These are phyloP conservation scores for Aphaenogaster ashmeadi DNA, from an alignment of 1,140 invertebrate genomes.

Conservation along the genomic window DNA sequence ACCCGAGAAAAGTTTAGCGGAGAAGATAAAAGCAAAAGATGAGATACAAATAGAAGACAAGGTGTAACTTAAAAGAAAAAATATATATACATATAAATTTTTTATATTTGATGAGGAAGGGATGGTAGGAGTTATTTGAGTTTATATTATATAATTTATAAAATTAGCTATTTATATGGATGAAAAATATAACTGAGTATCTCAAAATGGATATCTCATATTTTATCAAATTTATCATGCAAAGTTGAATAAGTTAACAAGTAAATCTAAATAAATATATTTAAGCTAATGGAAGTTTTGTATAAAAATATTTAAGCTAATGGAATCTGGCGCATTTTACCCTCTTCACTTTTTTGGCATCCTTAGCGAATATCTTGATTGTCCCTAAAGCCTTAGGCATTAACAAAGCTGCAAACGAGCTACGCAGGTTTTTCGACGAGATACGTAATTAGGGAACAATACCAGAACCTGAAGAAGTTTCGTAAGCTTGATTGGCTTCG, in stretches of 20 bases:
- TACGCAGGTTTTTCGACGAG: neutral
- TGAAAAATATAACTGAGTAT: neutral
- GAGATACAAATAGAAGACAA: slow-evolving; percentile 12
- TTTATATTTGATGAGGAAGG: neutral
- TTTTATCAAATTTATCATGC: neutral
- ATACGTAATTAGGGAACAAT: slow-evolving; percentile 35
- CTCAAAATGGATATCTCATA: neutral
- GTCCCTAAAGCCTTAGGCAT: neutral
- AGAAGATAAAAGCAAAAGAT: slow-evolving; percentile 6
- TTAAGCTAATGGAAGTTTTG: neutral
- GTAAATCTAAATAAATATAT: neutral
- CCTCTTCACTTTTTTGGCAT: neutral
- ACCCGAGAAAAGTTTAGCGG: slow-evolving; percentile 11
- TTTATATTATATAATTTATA: slow-evolving; percentile 18
- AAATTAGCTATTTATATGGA: neutral
- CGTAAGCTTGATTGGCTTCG: slow-evolving; percentile 47
- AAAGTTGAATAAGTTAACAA: neutral
- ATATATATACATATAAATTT: slow-evolving; percentile 6
- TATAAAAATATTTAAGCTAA: neutral
- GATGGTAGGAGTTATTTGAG: neutral
- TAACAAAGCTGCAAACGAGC: slow-evolving; percentile 15
- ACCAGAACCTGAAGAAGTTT: slow-evolving; percentile 38
- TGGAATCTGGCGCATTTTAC: neutral
- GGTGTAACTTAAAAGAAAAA: slow-evolving; percentile 23
- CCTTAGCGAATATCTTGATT: neutral